phyloP scores from a whole-genome alignment of 1,140 invertebrate species.

The Pseudobourletiella spinata region DNA sequence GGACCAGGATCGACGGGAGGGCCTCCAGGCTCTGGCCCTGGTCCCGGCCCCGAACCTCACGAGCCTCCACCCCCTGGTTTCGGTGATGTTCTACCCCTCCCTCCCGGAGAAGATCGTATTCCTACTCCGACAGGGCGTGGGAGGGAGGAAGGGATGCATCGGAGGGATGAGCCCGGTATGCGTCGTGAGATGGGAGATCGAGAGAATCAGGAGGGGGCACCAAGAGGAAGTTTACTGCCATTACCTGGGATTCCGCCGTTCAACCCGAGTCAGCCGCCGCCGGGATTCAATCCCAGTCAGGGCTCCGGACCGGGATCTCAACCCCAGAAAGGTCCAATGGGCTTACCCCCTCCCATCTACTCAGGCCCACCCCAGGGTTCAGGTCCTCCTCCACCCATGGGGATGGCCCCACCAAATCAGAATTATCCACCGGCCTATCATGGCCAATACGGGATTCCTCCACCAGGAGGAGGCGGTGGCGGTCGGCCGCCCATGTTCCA shows the following conservation, averaged over 20 bases:
- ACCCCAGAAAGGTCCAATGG: neutral
- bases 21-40: neutral
- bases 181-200: neutral
- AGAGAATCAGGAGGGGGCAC: neutral
- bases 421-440: slow-evolving; percentile 12
- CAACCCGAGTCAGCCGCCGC: slow-evolving; percentile 15
- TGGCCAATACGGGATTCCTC: neutral
- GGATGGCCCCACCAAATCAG: slow-evolving; percentile 24
- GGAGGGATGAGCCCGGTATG: neutral
- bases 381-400: slow-evolving; percentile 29
- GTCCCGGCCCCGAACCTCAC: neutral
- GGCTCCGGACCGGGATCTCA: neutral
- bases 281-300: slow-evolving; percentile 15
- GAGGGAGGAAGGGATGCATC: slow-evolving; percentile 4
- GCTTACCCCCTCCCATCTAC: neutral
- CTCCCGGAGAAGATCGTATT: slow-evolving; percentile 22
- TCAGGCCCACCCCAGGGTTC: slow-evolving; percentile 10
- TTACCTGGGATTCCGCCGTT: slow-evolving; percentile 10
- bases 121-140: slow-evolving; percentile 24
- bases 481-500: slow-evolving; percentile 18
- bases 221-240: neutral
- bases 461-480: neutral
- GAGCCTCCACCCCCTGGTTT: slow-evolving; percentile 26
- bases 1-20: neutral
- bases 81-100: slow-evolving; percentile 15